Base-by-base conservation (phyloP, 1,140 invertebrate genomes). In the Zaprionus inermis region DNA sequence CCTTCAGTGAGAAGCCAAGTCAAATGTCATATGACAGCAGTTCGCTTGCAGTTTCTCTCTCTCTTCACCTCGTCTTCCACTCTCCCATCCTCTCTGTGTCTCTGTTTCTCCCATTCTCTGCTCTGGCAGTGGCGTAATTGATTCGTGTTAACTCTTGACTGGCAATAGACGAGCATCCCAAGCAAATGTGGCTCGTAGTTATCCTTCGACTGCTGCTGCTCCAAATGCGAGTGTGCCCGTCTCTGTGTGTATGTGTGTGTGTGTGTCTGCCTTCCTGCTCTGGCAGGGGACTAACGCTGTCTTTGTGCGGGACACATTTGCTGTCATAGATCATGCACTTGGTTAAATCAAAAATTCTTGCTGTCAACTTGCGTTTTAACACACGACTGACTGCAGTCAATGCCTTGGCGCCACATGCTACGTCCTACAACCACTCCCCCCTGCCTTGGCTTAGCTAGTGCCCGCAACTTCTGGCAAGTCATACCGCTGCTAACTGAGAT, bases 71-170 rank as follows among this genome's bases (percentile, higher is more conserved):
- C 54, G n/a, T n/a, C n/a, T n/a, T n/a, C n/a, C n/a, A n/a, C n/a
- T n/a, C n/a, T n/a, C n/a, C n/a, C n/a, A n/a, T n/a, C 58, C 46
- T 67, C 55, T 41, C 24, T 52, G 6, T 55, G 41, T 66, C 20
- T 55, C 36, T 79, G 22, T 77, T 57, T 72, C 38, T 78, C 41
- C 69, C 60, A 49, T 46, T 73, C 32, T 67, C 20, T 55, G 57
- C 41, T 44, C 72, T 77, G 65, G 55, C 60, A 79, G 75, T 86
- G 81, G 80, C 79, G 83, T 88, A 88, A 88, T 88, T 88, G 83
- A 88, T 88, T 88, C 84, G 83, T 88, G 83, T 88, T 88, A 88
- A 89, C 83, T 88, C 83, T 89, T 88, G 84, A 88, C 83, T 88
- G 83, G 80, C 84, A 88, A 89, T 88, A 88, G 83, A 89, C 76